Evolutionary conservation across 2,113 vertebrate species (phyloP).

Genomic region (Brachionichthys hirsutus): DNA sequence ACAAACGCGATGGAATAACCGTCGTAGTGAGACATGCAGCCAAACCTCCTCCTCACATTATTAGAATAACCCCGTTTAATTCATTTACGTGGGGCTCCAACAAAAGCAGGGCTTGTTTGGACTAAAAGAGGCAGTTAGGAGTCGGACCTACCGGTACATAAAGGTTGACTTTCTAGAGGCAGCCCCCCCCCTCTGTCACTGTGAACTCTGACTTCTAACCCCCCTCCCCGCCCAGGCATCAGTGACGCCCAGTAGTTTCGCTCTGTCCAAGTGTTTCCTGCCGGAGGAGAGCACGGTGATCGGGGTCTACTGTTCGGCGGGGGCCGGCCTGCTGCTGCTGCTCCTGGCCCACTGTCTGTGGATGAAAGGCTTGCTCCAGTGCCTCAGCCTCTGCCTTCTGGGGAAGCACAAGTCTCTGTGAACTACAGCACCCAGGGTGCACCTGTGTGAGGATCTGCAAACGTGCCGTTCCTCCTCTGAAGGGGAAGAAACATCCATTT

Average conservation of each 20-base stretch:
- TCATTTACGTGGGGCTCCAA: too few species aligned
- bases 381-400: constrained; percentile 80
- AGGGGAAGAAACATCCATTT: constrained; percentile 3
- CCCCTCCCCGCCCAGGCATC: constrained; percentile 75
- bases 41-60: too few species aligned
- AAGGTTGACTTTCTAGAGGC: too few species aligned
- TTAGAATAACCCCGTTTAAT: too few species aligned
- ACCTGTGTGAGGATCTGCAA: constrained; percentile 62
- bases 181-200: not conserved
- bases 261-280: constrained; percentile 88
- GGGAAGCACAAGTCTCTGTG: constrained; percentile 83
- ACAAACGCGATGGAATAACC: too few species aligned
- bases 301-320: constrained; percentile 79
- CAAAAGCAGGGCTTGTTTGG: too few species aligned
- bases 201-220: not conserved
- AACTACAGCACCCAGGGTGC: constrained; percentile 60
- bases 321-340: constrained; percentile 74
- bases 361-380: constrained; percentile 76
- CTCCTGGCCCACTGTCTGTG: constrained; percentile 75
- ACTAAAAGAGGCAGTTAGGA: too few species aligned
- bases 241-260: constrained; percentile 77
- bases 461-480: constrained; percentile 35
- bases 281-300: constrained; percentile 86
- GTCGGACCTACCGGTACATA: too few species aligned
- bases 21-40: too few species aligned